phyloP scores from a whole-genome alignment of 2,113 vertebrate genomes.

The Megaceryle torquata region DNA sequence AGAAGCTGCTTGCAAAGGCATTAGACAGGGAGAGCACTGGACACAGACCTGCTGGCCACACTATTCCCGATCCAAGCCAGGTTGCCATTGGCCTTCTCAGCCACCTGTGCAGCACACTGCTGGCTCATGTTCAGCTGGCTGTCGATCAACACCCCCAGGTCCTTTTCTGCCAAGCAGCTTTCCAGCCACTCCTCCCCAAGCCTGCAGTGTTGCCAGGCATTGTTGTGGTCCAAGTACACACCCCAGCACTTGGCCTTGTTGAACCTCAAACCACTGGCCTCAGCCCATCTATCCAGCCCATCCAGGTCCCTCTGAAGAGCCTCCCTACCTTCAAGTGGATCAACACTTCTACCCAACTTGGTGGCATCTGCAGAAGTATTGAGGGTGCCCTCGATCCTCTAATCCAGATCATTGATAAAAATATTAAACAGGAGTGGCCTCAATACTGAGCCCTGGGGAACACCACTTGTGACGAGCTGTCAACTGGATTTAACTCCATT shows the following conservation, averaged over 20 bases:
- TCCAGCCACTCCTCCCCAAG: background rate
- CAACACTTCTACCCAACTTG: background rate
- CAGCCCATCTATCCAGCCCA: accelerated
- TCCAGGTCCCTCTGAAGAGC: background rate
- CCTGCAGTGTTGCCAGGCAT: background rate
- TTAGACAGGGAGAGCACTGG: background rate
- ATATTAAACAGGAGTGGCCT: background rate
- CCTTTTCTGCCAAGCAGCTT: background rate
- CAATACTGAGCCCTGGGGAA: background rate
- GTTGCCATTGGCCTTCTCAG: background rate
- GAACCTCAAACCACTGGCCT: background rate
- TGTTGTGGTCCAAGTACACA: background rate
- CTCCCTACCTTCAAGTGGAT: background rate
- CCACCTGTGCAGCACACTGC: background rate
- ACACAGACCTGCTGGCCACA: background rate
- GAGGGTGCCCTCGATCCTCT: background rate
- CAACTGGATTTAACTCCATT: background rate
- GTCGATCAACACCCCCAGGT: background rate
- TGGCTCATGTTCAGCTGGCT: background rate
- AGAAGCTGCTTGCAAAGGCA: background rate
- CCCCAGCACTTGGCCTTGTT: background rate
- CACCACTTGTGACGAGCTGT: background rate
- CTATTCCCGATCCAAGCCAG: background rate
- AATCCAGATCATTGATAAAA: background rate
- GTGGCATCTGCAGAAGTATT: background rate